phyloP scores from a whole-genome alignment of 2,797 vertebrate species.

The Neopelma chrysocephalum region DNA sequence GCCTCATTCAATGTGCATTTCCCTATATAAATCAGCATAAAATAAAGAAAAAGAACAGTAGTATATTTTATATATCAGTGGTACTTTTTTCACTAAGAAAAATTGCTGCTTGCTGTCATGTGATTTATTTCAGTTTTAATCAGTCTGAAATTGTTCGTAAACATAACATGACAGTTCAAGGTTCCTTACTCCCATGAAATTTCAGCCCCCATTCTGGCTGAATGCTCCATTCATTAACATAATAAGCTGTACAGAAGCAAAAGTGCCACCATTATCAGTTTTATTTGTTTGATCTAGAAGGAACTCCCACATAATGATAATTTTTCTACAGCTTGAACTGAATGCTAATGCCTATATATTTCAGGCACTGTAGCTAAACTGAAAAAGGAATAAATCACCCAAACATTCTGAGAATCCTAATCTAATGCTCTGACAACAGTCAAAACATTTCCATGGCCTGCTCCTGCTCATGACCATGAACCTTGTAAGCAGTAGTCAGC shows the following conservation, averaged over 20 bases:
- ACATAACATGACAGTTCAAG: not conserved
- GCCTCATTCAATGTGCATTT: not conserved
- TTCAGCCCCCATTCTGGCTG: not conserved
- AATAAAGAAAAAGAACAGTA: not conserved
- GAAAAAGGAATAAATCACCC: not conserved
- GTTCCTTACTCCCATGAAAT: not conserved
- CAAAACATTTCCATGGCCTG: not conserved
- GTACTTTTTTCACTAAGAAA: not conserved
- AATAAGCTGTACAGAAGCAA: not conserved
- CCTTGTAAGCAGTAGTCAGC: not conserved
- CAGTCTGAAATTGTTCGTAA: not conserved
- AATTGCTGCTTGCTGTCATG: not conserved
- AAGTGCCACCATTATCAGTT: not conserved
- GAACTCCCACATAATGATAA: not conserved
- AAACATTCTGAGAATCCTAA: not conserved
- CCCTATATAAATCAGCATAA: not conserved
- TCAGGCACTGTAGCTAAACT: not conserved
- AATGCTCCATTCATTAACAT: not conserved
- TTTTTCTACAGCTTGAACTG: not conserved
- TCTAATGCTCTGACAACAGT: not conserved
- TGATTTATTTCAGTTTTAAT: not conserved
- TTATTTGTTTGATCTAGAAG: not conserved
- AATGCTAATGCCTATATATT: not conserved
- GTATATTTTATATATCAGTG: not conserved
- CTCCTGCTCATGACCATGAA: not conserved